Conservation (phyloP, 2,113 vertebrate species). For the Psammodynastes pulverulentus region DNA sequence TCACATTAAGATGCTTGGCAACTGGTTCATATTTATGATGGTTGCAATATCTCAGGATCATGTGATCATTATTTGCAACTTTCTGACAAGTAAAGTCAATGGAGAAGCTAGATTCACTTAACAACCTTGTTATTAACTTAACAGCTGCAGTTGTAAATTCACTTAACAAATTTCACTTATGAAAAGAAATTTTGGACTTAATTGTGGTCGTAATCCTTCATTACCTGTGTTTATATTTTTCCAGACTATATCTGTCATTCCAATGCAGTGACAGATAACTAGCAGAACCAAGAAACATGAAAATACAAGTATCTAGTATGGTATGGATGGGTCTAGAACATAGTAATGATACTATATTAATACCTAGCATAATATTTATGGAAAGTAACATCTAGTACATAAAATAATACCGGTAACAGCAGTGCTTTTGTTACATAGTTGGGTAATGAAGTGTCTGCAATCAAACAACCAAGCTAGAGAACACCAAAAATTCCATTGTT, state of each 20-base stretch:
- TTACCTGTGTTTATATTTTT: not conserved
- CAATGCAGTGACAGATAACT: not conserved
- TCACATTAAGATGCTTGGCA: too few relatives aligned
- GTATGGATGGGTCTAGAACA: not conserved
- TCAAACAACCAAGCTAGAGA: not conserved
- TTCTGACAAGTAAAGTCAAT: too few relatives aligned
- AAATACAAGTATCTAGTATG: not conserved
- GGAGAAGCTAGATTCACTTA: too few relatives aligned
- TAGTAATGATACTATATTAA: not conserved
- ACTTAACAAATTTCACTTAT: too few relatives aligned
- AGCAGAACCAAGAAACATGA: not conserved
- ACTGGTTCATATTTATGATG: too few relatives aligned
- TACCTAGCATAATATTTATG: not conserved
- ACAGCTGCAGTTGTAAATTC: too few relatives aligned
- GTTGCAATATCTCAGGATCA: too few relatives aligned
- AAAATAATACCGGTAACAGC: not conserved
- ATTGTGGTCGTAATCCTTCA: too few relatives aligned
- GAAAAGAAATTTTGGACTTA: too few relatives aligned
- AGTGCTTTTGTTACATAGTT: not conserved
- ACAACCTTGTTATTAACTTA: too few relatives aligned
- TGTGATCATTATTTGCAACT: too few relatives aligned
- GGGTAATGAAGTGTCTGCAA: not conserved
- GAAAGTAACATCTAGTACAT: not conserved
- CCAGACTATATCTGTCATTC: not conserved
- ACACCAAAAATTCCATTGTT: not conserved